Percentiles rank a stretch among this genome's conserved stretches.
Evolutionary conservation across 2,888 invertebrate species (phyloP).

Genomic region (Dioctria linearis): DNA sequence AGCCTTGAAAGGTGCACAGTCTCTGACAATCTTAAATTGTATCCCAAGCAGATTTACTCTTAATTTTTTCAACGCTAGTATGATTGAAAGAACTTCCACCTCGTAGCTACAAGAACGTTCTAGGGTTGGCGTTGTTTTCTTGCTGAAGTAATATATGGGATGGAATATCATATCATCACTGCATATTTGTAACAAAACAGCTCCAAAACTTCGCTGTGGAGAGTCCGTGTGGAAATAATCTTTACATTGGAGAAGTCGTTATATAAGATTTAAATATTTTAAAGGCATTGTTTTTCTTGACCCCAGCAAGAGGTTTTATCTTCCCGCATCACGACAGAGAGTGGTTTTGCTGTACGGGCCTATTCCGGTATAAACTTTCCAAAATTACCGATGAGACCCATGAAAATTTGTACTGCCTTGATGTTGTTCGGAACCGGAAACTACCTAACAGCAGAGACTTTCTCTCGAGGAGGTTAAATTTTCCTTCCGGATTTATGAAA

Average conservation of each 20-base stretch:
- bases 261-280: not conserved
- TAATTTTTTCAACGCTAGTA: too few relatives aligned
- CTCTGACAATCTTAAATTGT: not conserved
- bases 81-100: too few relatives aligned
- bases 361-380: not conserved
- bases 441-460: not conserved
- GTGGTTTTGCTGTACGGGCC: not conserved
- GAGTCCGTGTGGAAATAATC: not conserved
- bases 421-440: not conserved
- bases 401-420: not conserved
- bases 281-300: not conserved
- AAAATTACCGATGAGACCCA: slow-evolving; percentile 11
- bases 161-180: too few relatives aligned
- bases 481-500: not conserved
- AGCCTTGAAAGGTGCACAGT: not conserved
- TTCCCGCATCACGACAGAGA: not conserved
- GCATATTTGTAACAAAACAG: too few relatives aligned
- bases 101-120: too few relatives aligned
- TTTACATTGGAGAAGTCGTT: not conserved
- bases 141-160: too few relatives aligned
- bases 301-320: not conserved
- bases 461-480: not conserved
- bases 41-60: not conserved
- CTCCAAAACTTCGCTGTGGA: not conserved
- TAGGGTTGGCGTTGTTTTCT: too few relatives aligned